Percentiles rank a stretch among this genome's conserved stretches.
These are phyloP conservation scores for Drosophila yakuba DNA, from an alignment of 1,140 invertebrate genomes.

Conservation along the genomic window DNA sequence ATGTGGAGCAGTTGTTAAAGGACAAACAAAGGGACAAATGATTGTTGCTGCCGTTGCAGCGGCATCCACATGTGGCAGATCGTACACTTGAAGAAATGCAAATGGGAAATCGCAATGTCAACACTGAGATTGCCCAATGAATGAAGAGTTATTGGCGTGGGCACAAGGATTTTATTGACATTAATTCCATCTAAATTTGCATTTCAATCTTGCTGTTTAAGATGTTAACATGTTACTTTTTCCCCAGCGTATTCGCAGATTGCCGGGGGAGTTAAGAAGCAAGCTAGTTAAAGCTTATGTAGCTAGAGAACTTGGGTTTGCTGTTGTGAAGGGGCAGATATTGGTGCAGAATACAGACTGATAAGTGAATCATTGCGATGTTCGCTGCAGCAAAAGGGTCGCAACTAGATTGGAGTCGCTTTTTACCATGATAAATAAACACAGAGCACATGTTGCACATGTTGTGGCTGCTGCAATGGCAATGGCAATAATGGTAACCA, in stretches of 20 bases:
- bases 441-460: constrained; percentile 42
- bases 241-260: constrained; percentile 11
- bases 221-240: neutral
- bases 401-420: constrained; percentile 32
- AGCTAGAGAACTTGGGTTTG: constrained; percentile 20
- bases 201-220: neutral
- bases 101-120: neutral
- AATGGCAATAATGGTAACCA: constrained; percentile 31
- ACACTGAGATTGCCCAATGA: too few relatives aligned
- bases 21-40: constrained; percentile 82
- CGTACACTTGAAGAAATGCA: constrained; percentile 24
- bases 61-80: constrained; percentile 35
- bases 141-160: too few relatives aligned
- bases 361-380: constrained; percentile 47
- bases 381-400: neutral
- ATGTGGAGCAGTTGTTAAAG: constrained; percentile 80
- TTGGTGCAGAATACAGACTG: constrained; percentile 7
- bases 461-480: neutral
- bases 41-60: constrained; percentile 56
- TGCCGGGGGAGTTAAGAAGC: constrained; percentile 23
- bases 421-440: constrained; percentile 20
- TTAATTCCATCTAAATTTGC: too few relatives aligned
- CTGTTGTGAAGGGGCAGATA: constrained; percentile 5
- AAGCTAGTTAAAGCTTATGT: constrained; percentile 44
- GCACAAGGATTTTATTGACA: too few relatives aligned